Base-by-base conservation (phyloP, 35 echinoderm and acorn worm species). In the Amphiura filiformis region DNA sequence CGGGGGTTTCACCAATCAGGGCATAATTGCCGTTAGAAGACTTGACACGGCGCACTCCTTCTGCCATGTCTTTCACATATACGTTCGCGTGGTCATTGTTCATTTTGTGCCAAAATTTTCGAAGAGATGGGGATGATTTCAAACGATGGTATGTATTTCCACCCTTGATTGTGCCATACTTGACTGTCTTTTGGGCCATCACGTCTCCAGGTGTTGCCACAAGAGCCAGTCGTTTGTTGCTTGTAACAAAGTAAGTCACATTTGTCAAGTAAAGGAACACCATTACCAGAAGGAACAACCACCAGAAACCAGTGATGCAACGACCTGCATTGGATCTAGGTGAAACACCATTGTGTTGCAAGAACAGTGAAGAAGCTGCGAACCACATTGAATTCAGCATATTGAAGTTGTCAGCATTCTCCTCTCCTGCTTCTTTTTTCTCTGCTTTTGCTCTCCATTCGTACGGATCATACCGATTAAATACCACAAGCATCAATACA, bases 311-410 rank as follows among this genome's bases (percentile, higher is more conserved):
- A 14, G 75, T 78, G 20, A 87, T 70, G 22, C 65, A 42, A 49
- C 57, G 85, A 0, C 85, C 85, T 0, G 85, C 85, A 49, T 87
- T 87, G 65, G 65, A 77, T 30, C 85, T n/a, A 41, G 85, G 70
- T 7, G 13, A 35, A 37, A 26, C 65, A 31, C 78, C 70, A 31
- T 78, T 82, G 32, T 88, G 57, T 38, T 90, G 88, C 9, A 94
- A 65, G 39, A 87, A 86, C 26, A 90, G 83, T 0, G 83, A 89
- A 17, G 87, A 81, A 18, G 61, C 28, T 70, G 2, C 36, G 57
- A 86, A 94, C 88, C 92, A 94, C 11, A 94, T 56, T 0, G 92
- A 87, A 44, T 94, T 94, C 39, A 38, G 78, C 12, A 79, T 78
- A 42, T 75, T 90, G 39, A 94, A 94, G 64, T 87, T 89, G 23